Conservation (phyloP, 2,797 vertebrate species). For the Synanceia verrucosa region DNA sequence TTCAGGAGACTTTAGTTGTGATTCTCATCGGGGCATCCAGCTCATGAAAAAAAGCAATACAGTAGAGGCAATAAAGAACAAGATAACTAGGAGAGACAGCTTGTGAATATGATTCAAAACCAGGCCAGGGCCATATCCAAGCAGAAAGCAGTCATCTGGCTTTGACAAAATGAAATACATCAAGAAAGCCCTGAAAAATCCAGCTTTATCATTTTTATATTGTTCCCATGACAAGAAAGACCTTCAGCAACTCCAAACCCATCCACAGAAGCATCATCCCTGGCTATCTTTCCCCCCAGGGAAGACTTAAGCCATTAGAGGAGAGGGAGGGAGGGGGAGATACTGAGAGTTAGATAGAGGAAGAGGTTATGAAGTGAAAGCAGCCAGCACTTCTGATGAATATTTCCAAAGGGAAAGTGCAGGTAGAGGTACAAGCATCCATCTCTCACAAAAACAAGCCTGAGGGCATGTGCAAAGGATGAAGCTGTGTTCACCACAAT, state of each 20-base stretch:
- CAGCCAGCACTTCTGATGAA: constrained; percentile 70
- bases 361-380: constrained; percentile 72
- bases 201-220: constrained; percentile 80
- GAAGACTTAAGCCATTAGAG: constrained; percentile 79
- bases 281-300: constrained; percentile 70
- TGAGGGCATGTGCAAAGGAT: constrained; percentile 29
- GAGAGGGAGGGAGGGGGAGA: constrained; percentile 49
- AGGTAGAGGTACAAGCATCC: constrained; percentile 68
- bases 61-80: constrained; percentile 56
- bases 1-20: constrained; percentile 17
- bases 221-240: constrained; percentile 79
- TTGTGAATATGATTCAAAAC: constrained; percentile 65
- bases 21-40: constrained; percentile 36
- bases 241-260: constrained; percentile 76
- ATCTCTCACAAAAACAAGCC: constrained; percentile 64
- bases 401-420: constrained; percentile 68
- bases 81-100: constrained; percentile 59
- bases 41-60: constrained; percentile 29
- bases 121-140: constrained; percentile 51
- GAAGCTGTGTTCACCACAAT: constrained; percentile 41
- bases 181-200: constrained; percentile 54
- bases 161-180: constrained; percentile 78
- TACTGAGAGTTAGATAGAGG: constrained; percentile 57
- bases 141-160: constrained; percentile 56
- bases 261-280: constrained; percentile 73